Base-by-base conservation (phyloP, 2,888 invertebrate genomes). In the Caradrina clavipalpis region DNA sequence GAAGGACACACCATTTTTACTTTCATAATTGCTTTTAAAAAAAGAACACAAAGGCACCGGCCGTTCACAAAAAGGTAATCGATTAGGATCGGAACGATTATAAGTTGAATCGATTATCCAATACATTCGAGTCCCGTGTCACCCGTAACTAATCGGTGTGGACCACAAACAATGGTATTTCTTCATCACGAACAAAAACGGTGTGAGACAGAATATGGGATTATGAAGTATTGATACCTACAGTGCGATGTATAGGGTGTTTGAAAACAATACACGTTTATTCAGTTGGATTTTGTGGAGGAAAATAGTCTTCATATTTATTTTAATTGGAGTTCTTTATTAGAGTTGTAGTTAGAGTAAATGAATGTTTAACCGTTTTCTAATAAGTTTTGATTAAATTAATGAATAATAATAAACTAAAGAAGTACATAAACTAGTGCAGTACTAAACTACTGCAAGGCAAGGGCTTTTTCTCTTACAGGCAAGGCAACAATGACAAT, bases 101-200 rank as follows among this genome's bases (percentile, higher is more conserved):
- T 89, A 90, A 91, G 87, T 89, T 89, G 91, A 92, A 91, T 91
- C 94, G 95, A 94, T 94, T 94, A 93, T 90, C 90, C 89, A 88
- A 90, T 90, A 89, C 89, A 86, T 81, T 87, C 86, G 83, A 83
- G 86, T 85, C 87, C 87, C 88, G 90, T 94, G 95, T 95, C 95
- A 93, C 92, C 93, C 92, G 90, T 89, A 89, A 92, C 94, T 88
- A 93, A 95, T 94, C 92, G 91, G 80, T 86, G 76, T 81, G 82
- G 87, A 80, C 85, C 89, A 85, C 88, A 91, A 91, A 94, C 94
- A 94, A 94, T 94, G 88, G 91, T 91, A 94, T 94, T 95, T 93
- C 94, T 95, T 94, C 93, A 94, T 94, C 94, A 93, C 89, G 88
- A 91, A 95, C 94, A 94, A 93, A 94, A 94, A 93, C 93, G 87